A percentile compares a stretch with the other conserved stretches of the same genome.
These are phyloP conservation scores for Scotopteryx bipunctaria DNA, from an alignment of 2,888 invertebrate genomes.

Conservation along the genomic window DNA sequence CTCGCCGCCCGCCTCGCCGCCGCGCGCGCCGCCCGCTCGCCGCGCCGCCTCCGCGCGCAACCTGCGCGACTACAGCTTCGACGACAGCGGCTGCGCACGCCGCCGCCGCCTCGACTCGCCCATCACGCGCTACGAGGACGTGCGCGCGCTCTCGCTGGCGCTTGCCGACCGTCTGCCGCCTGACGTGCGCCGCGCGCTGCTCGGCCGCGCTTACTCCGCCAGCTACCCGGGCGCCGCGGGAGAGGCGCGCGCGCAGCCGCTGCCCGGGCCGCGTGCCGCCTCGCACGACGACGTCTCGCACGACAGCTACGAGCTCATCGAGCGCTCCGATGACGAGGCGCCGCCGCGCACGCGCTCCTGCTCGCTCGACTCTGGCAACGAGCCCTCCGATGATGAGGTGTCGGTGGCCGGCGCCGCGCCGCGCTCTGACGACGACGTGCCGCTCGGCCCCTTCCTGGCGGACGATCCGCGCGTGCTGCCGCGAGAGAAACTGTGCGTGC, in stretches of 20 bases:
- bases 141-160: constrained; percentile 60
- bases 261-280: constrained; percentile 85
- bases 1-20: constrained; percentile 60
- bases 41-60: constrained; percentile 91
- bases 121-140: constrained; percentile 72
- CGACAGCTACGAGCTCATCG: constrained; percentile 93
- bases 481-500: constrained; percentile 87
- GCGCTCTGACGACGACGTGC: constrained; percentile 87
- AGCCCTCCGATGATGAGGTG: constrained; percentile 86
- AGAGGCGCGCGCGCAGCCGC: constrained; percentile 86
- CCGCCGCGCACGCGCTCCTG: constrained; percentile 84
- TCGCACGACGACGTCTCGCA: constrained; percentile 94
- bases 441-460: constrained; percentile 89
- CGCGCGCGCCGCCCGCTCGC: constrained; percentile 57
- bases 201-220: constrained; percentile 90
- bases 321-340: constrained; percentile 88
- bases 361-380: constrained; percentile 90
- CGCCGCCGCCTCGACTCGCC: constrained; percentile 65
- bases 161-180: constrained; percentile 45
- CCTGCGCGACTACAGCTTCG: constrained; percentile 90
- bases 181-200: constrained; percentile 65
- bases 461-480: constrained; percentile 90
- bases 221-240: constrained; percentile 93
- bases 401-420: constrained; percentile 83
- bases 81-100: constrained; percentile 86